Base-by-base conservation (phyloP, 1,140 invertebrate species). In the Lethocerus indicus region DNA sequence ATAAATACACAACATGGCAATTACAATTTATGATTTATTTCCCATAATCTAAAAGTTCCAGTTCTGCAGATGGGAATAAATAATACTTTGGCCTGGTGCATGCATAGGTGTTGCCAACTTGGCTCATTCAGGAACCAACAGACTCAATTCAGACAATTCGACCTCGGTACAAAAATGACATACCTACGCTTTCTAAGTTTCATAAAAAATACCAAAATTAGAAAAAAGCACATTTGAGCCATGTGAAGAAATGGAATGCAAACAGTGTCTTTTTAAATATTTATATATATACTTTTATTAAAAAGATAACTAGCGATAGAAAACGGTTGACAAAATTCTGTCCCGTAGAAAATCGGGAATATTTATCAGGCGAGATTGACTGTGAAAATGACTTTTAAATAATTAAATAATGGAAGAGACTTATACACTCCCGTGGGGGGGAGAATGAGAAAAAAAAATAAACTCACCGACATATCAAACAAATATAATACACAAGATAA, bases 71-170 rank as follows among this genome's bases (percentile, higher is more conserved):
- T 53, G 52, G 52, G 52, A 53, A 53, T 53, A 50, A 49, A 53
- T 53, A 53, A 53, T 53, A 53, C 52, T 53, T 53, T 53, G 52
- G 52, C 52, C 48, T 53, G 50, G 52, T 50, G 52, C 52, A 53
- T 46, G 28, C 42, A 47, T 45, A 32, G 46, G 32, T 47, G 44
- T 43, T 40, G 32, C 18, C 20, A 39, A 47, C 40, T 26, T 24
- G 36, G 35, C 25, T 39, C 29, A 47, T 42, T 32, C 24, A 53
- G 41, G 47, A 42, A 49, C 29, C 29, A 43, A 40, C 41, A 43
- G 26, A 27, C 26, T 16, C 20, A 16, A 16, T 46, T 18, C 23
- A 20, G 18, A 47, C 48, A 45, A 39, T 12, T 35, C 26, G 32
- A 37, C 46, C 35, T 26, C 36, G 27, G 40, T 36, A 53, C 39